Evolutionary conservation across 2,797 vertebrate species (phyloP), one percentile per base, ranked within the genome.

Genomic region (Acrossocheilus fasciatus): DNA sequence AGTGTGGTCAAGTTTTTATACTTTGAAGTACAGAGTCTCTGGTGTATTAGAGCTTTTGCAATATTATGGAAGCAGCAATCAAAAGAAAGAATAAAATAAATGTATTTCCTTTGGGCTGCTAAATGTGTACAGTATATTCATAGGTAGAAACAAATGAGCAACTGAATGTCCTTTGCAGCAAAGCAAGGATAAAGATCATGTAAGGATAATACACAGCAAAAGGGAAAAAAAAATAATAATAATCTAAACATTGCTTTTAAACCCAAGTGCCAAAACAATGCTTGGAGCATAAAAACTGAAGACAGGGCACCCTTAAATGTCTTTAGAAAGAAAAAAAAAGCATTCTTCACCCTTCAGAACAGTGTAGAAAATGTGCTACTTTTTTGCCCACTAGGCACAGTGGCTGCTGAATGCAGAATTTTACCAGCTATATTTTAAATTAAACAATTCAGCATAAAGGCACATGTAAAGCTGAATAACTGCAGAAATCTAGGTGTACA

Each of bases 141-240:
- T 50, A 74, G 57, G 70, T 15, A 79, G 52, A 50, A 52, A 73
- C 36, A 66, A 81, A 87, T 81, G 10, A 23, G 52, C n/a, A 30
- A 66, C 50, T 45, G 26, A 47, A 66, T 52, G 57, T n/a, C 54
- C 69, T 86, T 70, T 59, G 41, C 57, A 47, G 77, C 30, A 66
- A 39, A 75, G 57, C 45, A 50, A 75, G n/a, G 45, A 54, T 2
- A 62, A 82, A 45, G 34, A 82, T 36, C 39, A 41, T 68, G 43
- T 1, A 76, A 62, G 57, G 11, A 75, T 18, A 39, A 36, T 7
- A 66, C 12, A 14, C 30, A 73, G 30, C 30, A 86, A 50, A 36
- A 11, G 26, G 10, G n/a, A 0, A 20, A n/a, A 26, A 26, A 76
- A 52, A 39, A 30, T 54, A 36, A 30, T 30, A 30, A 30, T 30